Conservation (phyloP, 2,113 vertebrate genomes). For the Gila orcuttii region DNA sequence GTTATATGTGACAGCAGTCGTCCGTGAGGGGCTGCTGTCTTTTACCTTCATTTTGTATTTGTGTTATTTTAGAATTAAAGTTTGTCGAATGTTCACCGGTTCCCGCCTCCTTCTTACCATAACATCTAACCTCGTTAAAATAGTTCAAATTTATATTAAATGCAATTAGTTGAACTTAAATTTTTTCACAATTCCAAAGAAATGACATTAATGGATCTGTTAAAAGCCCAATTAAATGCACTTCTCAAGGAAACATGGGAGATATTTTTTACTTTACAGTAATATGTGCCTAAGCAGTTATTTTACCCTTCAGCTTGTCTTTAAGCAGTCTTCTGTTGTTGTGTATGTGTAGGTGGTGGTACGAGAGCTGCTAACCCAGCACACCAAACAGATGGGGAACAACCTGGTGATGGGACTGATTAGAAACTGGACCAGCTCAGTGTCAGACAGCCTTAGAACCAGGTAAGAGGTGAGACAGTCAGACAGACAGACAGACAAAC, state of each 20-base stretch:
- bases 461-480: conserved; percentile 59
- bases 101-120: too few species aligned
- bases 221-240: background rate
- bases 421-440: conserved; percentile 59
- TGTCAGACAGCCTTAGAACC: conserved; percentile 67
- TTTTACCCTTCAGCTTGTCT: background rate
- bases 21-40: too few species aligned
- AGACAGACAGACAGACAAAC: too few species aligned
- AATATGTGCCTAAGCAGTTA: background rate
- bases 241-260: too few species aligned
- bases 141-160: too few species aligned
- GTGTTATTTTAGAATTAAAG: too few species aligned
- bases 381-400: conserved; percentile 54
- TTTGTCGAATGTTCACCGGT: too few species aligned
- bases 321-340: background rate
- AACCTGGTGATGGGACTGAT: conserved; percentile 58
- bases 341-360: conserved; percentile 65
- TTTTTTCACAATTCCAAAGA: too few species aligned
- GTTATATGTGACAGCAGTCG: too few species aligned
- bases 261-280: background rate
- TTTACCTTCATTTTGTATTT: too few species aligned
- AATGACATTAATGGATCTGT: background rate
- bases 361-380: conserved; percentile 67
- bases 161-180: too few species aligned
- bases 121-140: too few species aligned